These are phyloP conservation scores for Prochilodus magdalenae DNA, from an alignment of 2,113 vertebrate genomes.

Conservation along the genomic window DNA sequence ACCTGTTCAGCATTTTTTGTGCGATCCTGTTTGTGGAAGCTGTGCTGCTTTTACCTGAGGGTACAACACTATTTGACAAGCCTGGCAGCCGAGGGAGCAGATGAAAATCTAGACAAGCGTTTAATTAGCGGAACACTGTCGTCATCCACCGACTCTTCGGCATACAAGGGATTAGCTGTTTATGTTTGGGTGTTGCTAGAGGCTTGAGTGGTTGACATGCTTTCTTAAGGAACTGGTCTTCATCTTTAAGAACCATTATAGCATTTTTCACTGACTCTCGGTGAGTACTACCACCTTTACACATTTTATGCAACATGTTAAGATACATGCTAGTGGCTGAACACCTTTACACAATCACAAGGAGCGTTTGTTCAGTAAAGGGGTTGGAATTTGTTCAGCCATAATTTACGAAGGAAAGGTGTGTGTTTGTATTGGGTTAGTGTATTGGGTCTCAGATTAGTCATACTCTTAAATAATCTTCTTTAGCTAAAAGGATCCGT, in stretches of 20 bases:
- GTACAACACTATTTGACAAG: constrained; percentile 2
- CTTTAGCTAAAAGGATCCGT: too few relatives aligned
- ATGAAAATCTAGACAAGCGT: constrained; percentile 27
- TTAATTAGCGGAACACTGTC: constrained; percentile 31
- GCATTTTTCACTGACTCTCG: background rate
- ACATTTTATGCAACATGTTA: background rate
- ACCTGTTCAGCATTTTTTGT: constrained; percentile 12
- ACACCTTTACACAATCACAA: background rate
- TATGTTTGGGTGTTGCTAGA: background rate
- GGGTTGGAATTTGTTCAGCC: background rate
- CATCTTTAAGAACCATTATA: background rate
- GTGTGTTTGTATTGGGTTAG: background rate
- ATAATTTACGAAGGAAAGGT: background rate
- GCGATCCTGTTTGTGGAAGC: constrained; percentile 9
- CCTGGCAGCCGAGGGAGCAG: background rate
- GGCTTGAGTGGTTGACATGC: background rate
- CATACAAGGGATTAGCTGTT: constrained; percentile 25
- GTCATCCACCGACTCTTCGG: background rate
- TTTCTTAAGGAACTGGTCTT: background rate
- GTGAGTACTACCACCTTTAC: background rate
- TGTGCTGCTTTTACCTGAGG: constrained; percentile 31
- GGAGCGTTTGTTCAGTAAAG: too few relatives aligned
- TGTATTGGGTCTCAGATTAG: background rate
- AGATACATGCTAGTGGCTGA: background rate
- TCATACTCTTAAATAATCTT: too few relatives aligned